Evolutionary conservation across 2,888 invertebrate species (phyloP).

Genomic region (Lithophane leautieri): DNA sequence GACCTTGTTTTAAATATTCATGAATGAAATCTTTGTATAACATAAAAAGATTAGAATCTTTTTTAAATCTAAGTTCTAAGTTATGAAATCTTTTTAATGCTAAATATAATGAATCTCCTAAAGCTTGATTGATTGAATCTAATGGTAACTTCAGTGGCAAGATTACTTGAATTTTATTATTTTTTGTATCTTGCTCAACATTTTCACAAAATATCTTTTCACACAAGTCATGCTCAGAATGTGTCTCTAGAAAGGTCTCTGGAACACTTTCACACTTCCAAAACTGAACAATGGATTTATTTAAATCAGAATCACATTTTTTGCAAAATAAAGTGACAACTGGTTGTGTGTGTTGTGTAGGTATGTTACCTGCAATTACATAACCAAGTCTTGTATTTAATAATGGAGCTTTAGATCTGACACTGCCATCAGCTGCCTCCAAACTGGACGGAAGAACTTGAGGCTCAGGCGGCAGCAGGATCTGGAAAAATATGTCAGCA

Average conservation of each 20-base stretch:
- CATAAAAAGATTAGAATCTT: no score
- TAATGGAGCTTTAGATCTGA: neutral
- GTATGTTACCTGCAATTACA: constrained; percentile 9
- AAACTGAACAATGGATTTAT: constrained; percentile 5
- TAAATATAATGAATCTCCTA: constrained; percentile 18
- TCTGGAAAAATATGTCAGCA: constrained; percentile 14
- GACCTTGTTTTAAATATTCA: constrained; percentile 3
- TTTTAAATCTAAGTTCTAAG: no score
- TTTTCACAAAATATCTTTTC: constrained; percentile 13
- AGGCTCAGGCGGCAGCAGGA: neutral
- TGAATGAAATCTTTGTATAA: constrained; percentile 11
- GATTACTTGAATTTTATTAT: constrained; percentile 4
- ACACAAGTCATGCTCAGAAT: constrained; percentile 15
- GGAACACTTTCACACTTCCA: constrained; percentile 13
- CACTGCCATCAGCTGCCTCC: neutral
- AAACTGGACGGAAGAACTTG: neutral
- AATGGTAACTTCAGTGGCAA: constrained; percentile 13
- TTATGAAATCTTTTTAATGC: neutral
- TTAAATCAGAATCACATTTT: neutral
- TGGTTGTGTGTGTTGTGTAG: neutral
- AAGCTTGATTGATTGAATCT: constrained; percentile 7
- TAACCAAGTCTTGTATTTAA: constrained; percentile 13
- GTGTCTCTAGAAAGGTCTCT: constrained; percentile 3
- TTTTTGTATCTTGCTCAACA: constrained; percentile 17
- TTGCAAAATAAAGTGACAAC: constrained; percentile 10